These are phyloP conservation scores for Pollicipes pollicipes DNA, from an alignment of 1,140 invertebrate species.

Conservation along the genomic window DNA sequence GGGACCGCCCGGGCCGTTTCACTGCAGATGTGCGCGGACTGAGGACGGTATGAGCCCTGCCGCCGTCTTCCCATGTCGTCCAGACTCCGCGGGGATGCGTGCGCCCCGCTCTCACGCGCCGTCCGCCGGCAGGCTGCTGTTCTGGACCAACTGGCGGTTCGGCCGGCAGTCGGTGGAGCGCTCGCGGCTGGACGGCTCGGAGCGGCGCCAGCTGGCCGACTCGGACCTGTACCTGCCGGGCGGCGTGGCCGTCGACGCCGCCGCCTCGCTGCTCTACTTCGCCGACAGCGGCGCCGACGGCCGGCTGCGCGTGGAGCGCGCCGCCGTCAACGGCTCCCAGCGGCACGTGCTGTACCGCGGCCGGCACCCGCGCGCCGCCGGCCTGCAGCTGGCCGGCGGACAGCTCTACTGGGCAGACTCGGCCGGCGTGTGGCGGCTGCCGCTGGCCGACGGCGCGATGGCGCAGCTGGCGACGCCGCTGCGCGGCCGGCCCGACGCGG, in stretches of 20 bases:
- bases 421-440: not conserved
- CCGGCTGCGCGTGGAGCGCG: not conserved
- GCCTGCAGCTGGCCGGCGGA: not conserved
- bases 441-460: not conserved
- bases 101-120: not conserved
- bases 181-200: constrained; percentile 66
- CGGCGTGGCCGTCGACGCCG: constrained; percentile 77
- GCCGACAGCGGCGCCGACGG: constrained; percentile 73
- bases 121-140: constrained; percentile 35
- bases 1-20: no score
- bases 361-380: not conserved
- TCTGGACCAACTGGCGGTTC: constrained; percentile 83
- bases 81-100: no score
- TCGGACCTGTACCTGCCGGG: constrained; percentile 84
- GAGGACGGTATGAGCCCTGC: no score
- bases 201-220: constrained; percentile 48
- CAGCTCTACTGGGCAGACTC: not conserved
- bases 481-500: no score
- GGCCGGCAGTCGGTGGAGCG: constrained; percentile 63
- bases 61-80: no score
- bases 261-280: constrained; percentile 72
- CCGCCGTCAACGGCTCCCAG: not conserved
- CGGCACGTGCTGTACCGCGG: not conserved
- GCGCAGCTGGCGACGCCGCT: not conserved
- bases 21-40: no score